Evolutionary conservation across 2,113 vertebrate genomes (phyloP).

Genomic region (Eublepharis macularius): DNA sequence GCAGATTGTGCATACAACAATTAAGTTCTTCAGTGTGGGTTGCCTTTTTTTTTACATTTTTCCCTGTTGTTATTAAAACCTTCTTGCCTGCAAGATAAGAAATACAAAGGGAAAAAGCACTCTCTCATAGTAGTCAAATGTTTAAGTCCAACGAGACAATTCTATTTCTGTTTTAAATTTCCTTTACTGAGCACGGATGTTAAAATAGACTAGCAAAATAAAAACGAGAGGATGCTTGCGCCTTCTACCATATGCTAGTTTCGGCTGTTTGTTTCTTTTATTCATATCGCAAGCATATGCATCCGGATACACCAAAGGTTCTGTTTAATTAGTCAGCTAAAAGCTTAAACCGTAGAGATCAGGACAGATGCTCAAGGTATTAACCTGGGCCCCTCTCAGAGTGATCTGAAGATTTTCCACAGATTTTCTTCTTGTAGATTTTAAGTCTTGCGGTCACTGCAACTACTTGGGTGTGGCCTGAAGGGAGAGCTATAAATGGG

Average conservation of each 20-base stretch:
- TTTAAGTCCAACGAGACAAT: conserved; percentile 68
- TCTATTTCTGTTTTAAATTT: conserved; percentile 58
- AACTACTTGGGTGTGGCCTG: conserved; percentile 22
- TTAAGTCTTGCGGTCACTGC: not conserved
- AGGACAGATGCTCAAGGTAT: conserved; percentile 67
- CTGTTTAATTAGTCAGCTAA: conserved; percentile 73
- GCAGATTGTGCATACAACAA: conserved; percentile 71
- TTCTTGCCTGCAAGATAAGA: conserved; percentile 50
- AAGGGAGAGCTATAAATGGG: conserved; percentile 44
- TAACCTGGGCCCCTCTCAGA: conserved; percentile 45
- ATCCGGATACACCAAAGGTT: conserved; percentile 68
- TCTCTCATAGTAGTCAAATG: conserved; percentile 42
- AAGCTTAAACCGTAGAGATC: conserved; percentile 71
- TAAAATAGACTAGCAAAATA: conserved; percentile 64
- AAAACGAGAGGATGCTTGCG: conserved; percentile 51
- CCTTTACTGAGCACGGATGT: conserved; percentile 66
- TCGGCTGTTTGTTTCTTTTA: conserved; percentile 71
- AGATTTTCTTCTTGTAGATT: conserved; percentile 45
- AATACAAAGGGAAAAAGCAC: conserved; percentile 52
- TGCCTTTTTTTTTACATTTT: conserved; percentile 7
- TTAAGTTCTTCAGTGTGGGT: conserved; percentile 63
- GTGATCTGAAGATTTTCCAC: conserved; percentile 37
- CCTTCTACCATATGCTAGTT: conserved; percentile 63
- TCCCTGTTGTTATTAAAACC: conserved; percentile 28
- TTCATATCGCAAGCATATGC: conserved; percentile 66